Percentiles rank a stretch among this genome's conserved stretches.
Evolutionary conservation across 2,797 vertebrate genomes (phyloP).

Genomic region (Crenichthys baileyi): DNA sequence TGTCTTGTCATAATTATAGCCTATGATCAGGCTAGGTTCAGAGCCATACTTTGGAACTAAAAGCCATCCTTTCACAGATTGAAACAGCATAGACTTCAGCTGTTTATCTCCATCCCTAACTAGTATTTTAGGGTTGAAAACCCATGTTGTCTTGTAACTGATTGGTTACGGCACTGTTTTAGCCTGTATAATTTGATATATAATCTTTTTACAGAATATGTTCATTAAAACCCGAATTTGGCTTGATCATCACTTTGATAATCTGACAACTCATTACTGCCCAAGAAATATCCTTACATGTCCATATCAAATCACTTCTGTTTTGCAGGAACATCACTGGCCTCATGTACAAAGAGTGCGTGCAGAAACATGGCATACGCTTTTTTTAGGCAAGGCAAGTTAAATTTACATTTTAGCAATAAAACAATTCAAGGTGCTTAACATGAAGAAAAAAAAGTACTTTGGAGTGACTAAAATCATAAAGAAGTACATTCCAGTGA

Average conservation of each 20-base stretch:
- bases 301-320: neutral
- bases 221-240: slow-evolving; percentile 19
- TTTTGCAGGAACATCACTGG: slow-evolving; percentile 5
- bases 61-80: slow-evolving; percentile 10
- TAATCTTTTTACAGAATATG: slow-evolving; percentile 3
- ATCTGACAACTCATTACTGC: neutral
- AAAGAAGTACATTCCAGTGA: no score
- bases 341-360: no score
- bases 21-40: slow-evolving; percentile 34
- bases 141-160: neutral
- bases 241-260: slow-evolving; percentile 9
- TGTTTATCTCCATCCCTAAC: slow-evolving; percentile 8
- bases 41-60: slow-evolving; percentile 16
- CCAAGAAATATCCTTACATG: slow-evolving; percentile 2
- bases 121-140: neutral
- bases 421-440: no score
- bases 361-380: no score
- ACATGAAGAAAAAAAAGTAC: no score
- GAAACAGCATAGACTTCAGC: slow-evolving; percentile 5
- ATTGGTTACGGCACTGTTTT: neutral
- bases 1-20: slow-evolving; percentile 62
- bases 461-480: no score
- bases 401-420: no score
- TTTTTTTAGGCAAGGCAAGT: no score
- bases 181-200: neutral